These are phyloP conservation scores for Sebastes trivittatus DNA, from an alignment of 2,797 vertebrate genomes.

Conservation along the genomic window DNA sequence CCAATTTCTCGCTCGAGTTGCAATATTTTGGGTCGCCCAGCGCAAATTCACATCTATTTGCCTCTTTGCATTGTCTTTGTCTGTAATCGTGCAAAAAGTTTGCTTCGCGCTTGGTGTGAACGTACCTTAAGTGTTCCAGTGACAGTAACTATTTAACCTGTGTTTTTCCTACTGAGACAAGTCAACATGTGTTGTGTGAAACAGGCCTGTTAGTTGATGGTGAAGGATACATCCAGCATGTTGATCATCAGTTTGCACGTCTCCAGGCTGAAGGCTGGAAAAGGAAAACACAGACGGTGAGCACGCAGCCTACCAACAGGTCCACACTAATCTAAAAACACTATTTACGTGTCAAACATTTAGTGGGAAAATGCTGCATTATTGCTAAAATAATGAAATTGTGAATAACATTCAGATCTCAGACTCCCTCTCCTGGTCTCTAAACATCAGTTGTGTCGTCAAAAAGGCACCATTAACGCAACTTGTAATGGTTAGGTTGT, in stretches of 20 bases:
- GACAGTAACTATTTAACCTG: background rate
- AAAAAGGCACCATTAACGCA: too few species aligned
- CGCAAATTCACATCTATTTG: too few species aligned
- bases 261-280: conserved; percentile 93
- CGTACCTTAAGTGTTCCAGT: background rate
- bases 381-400: background rate
- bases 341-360: background rate
- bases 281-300: conserved; percentile 26
- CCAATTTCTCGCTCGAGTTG: too few species aligned
- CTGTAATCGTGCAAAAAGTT: too few species aligned
- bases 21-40: too few species aligned
- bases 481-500: too few species aligned
- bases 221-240: conserved; percentile 98
- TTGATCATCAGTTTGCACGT: conserved; percentile 94
- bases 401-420: too few species aligned
- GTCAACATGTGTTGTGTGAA: background rate
- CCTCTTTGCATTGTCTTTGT: too few species aligned
- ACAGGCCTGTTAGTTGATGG: background rate
- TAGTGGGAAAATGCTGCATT: too few species aligned
- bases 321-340: background rate
- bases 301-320: too few species aligned
- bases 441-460: too few species aligned
- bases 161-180: background rate
- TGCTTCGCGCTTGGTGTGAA: too few species aligned
- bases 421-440: background rate